Percentiles rank a stretch among this genome's conserved stretches.
phyloP scores from a whole-genome alignment of 2,888 invertebrate species.

The Drosophila merina region DNA sequence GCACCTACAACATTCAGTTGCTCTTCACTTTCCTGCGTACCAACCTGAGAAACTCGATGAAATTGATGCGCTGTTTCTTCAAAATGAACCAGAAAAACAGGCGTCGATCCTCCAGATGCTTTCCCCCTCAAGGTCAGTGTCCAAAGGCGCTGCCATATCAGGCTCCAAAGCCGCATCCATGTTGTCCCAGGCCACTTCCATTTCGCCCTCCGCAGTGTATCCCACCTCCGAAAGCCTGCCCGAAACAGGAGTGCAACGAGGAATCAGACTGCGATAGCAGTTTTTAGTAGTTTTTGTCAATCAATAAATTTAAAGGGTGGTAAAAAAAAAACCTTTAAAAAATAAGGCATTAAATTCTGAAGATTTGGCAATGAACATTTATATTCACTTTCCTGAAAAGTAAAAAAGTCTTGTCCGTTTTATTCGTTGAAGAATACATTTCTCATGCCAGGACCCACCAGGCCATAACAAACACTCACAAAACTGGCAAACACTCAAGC shows the following conservation, averaged over 20 bases:
- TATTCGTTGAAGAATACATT: conserved; percentile 16
- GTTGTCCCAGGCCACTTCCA: background rate
- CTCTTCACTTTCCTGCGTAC: background rate
- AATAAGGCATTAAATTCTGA: too few relatives aligned
- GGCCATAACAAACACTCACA: conserved; percentile 35
- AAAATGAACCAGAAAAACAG: conserved; percentile 23
- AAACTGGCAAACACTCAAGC: conserved; percentile 4
- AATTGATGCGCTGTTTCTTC: conserved; percentile 14
- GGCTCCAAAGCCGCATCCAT: background rate
- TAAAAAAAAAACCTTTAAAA: too few relatives aligned
- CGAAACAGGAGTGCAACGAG: background rate
- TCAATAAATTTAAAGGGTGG: background rate
- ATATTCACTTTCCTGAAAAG: background rate
- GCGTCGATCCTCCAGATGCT: background rate
- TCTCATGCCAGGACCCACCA: conserved; percentile 21
- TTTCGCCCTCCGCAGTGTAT: background rate
- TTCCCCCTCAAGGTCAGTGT: background rate
- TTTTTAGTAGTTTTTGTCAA: background rate
- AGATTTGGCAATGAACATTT: background rate
- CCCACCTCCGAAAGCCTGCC: background rate
- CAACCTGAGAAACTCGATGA: conserved; percentile 1
- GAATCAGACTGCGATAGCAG: background rate
- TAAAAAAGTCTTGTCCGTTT: conserved; percentile 2
- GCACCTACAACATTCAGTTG: conserved; percentile 1
- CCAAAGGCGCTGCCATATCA: background rate